Base-by-base conservation (phyloP, 2,113 vertebrate genomes). In the Centrocercus urophasianus region DNA sequence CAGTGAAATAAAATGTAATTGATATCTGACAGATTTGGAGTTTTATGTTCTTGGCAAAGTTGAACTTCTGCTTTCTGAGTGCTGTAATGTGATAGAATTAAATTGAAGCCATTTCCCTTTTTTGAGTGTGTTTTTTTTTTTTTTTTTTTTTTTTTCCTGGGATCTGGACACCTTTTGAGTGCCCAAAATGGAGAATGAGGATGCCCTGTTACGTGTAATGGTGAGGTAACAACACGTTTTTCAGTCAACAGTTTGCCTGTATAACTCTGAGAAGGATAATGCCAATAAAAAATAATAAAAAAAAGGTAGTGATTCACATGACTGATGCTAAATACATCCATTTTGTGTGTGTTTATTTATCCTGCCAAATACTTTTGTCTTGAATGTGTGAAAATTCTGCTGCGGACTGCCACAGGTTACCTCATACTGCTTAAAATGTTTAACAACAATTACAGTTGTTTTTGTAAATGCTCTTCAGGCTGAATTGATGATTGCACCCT, bases 1-100 rank as follows among this genome's bases (percentile, higher is more conserved):
- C 72, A 85, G 61, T 91, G 90, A 95, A 93, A 91, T 93, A 79
- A 93, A 95, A 91, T 92, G 57, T 47, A 90, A 88, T 91, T 88
- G 64, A 38, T 89, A 40, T n/a, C 71, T 67, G 56, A 67, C 50
- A 77, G 56, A 80, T 95, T 93, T 86, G 32, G 50, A 74, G 47
- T 34, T 60, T 88, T 91, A n/a, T 80, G 54, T 66, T 74, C 73
- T 88, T 94, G 69, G 34, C 69, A 81, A 42, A 67, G 32, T 77
- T 71, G 85, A 91, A 74, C n/a, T 83, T 86, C 8, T 70, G 61
- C 24, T 69, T 83, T 86, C 30, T 43, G 91, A 72, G 14, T 32
- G 9, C 61, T 40, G 0, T 38, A 34, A 13, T 32, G 12, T 47
- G 32, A 54, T 24, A 60, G 36, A 45, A 34, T 56, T 38, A 24